A percentile compares a stretch with the other conserved stretches of the same genome.
Conservation (phyloP, 2,888 invertebrate species). For the Leptopilina drosophilae region DNA sequence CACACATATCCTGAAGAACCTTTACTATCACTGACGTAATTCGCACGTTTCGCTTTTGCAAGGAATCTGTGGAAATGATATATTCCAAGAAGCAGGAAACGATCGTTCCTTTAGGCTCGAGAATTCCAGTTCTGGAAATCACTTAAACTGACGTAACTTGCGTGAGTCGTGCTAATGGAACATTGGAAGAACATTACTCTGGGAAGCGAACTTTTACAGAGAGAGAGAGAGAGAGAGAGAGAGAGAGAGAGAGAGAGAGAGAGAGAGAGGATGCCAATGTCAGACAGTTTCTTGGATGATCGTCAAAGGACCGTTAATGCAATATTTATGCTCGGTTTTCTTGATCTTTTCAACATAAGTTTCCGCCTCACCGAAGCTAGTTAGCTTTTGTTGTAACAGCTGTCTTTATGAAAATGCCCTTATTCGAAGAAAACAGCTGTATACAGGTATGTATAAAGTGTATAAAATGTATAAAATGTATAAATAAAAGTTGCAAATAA, state of each 20-base stretch:
- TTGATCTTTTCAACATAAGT: slow-evolving; percentile 11
- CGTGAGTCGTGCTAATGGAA: slow-evolving; percentile 12
- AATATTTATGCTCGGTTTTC: slow-evolving; percentile 13
- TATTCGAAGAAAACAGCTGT: background rate
- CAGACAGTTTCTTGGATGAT: slow-evolving; percentile 19
- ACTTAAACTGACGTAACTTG: slow-evolving; percentile 26
- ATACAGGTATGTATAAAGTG: background rate
- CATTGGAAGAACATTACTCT: slow-evolving; percentile 14
- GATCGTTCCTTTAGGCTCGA: slow-evolving; percentile 21
- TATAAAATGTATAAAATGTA: too few relatives aligned
- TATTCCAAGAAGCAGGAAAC: slow-evolving; percentile 16
- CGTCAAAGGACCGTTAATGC: slow-evolving; percentile 10
- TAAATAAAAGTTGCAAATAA: background rate
- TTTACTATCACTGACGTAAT: slow-evolving; percentile 13
- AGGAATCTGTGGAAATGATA: slow-evolving; percentile 12
- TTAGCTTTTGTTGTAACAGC: background rate
- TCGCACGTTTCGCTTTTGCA: background rate
- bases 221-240: background rate
- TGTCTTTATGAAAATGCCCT: background rate
- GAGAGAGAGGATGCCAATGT: background rate
- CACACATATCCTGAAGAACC: background rate
- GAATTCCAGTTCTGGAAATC: slow-evolving; percentile 11
- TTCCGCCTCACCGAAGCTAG: background rate
- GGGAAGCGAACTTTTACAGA: background rate
- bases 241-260: background rate